Evolutionary conservation across 1,140 invertebrate species (phyloP), one percentile per base, ranked within the genome.

Genomic region (Coelopa frigida): DNA sequence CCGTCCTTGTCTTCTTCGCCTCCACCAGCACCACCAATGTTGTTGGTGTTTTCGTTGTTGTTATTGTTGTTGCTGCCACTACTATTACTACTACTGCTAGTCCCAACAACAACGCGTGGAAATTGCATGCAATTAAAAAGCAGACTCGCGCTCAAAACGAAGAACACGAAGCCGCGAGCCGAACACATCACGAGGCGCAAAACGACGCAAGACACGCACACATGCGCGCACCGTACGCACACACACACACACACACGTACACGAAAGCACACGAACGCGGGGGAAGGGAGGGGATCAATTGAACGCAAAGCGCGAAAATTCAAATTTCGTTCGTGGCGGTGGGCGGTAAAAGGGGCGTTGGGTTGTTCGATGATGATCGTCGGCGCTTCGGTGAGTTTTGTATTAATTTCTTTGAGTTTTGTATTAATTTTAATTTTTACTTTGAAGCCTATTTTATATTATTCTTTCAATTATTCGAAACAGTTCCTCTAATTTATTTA

Each of bases 21-120:
- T n/a, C 49, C 39, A 40, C 45, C 53, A 56, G 51, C 44, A 52
- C 42, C 45, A 53, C 8, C 17, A 27, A 22, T 33, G 35, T 49
- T 36, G 44, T 24, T 58, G 52, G 40, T 49, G 11, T 46, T 26
- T 6, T 8, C 32, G 42, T 51, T 50, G 33, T 43, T 44, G 27
- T 15, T 44, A 14, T 26, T 35, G 21, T 22, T 48, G 15, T 22
- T 27, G 40, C 15, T 42, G 14, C 15, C 32, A n/a, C 18, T 22
- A 14, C 20, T 44, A 12, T 20, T 20, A 10, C 31, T 33, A 14
- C 24, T 20, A 33, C 10, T 5, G 14, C 31, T 11, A 44, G 32
- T 35, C n/a, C 18, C 15, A 11, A n/a, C 29, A 33, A 3, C 42
- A 44, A 22, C 31, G 24, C 27, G n/a, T n/a, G n/a, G n/a, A 27